Percentiles rank a stretch among this genome's conserved stretches.
phyloP scores from a whole-genome alignment of 2,113 vertebrate genomes.

The Thunnus maccoyii region DNA sequence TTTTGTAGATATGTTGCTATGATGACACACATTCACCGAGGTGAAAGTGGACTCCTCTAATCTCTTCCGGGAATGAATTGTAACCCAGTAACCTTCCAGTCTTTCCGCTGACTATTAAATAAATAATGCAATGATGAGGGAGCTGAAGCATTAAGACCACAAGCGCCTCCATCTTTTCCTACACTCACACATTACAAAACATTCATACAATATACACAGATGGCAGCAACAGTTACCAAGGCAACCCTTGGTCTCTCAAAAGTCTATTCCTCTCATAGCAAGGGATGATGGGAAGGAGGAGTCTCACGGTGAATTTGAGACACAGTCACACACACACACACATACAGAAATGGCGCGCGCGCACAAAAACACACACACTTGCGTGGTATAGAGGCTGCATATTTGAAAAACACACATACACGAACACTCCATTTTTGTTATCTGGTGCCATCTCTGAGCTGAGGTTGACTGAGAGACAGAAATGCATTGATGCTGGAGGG shows the following conservation, averaged over 20 bases:
- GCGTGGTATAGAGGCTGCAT: neutral
- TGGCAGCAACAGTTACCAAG: conserved; percentile 77
- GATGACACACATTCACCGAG: conserved; percentile 29
- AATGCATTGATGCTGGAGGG: conserved; percentile 40
- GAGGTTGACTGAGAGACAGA: conserved; percentile 57
- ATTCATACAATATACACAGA: conserved; percentile 66
- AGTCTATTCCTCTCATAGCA: conserved; percentile 47
- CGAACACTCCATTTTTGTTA: conserved; percentile 17
- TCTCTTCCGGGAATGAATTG: conserved; percentile 47
- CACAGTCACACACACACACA: conserved; percentile 15
- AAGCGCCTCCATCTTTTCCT: conserved; percentile 47
- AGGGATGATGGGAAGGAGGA: conserved; percentile 59
- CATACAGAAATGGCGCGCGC: conserved; percentile 1
- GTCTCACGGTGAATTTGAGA: conserved; percentile 12
- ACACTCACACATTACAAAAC: conserved; percentile 34
- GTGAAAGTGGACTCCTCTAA: conserved; percentile 50
- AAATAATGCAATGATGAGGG: conserved; percentile 71
- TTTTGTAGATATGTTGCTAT: conserved; percentile 12
- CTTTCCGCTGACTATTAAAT: conserved; percentile 65
- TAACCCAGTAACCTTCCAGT: conserved; percentile 73
- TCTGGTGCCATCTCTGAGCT: conserved; percentile 44
- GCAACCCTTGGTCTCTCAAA: conserved; percentile 73
- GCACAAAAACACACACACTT: neutral
- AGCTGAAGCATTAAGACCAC: conserved; percentile 56
- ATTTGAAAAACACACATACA: neutral